Percentiles rank a stretch among this genome's conserved stretches.
Conservation (phyloP, 2,888 invertebrate species). For the Ormyrus nitidulus region DNA sequence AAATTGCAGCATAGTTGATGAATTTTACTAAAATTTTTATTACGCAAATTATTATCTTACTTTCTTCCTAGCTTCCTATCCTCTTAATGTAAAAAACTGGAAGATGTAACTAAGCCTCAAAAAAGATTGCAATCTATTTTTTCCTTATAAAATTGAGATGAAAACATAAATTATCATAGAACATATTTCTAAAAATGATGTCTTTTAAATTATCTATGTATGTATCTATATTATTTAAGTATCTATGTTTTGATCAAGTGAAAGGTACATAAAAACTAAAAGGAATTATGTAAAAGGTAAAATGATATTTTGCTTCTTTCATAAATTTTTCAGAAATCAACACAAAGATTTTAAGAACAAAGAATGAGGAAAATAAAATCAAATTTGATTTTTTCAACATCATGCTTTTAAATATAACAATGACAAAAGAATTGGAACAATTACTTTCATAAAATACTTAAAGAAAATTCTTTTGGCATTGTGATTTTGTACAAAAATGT, state of each 20-base stretch:
- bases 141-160: no score
- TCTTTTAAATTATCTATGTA: no score
- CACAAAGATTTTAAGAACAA: slow-evolving; percentile 18
- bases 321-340: slow-evolving; percentile 5
- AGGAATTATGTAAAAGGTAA: slow-evolving; percentile 34
- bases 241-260: no score
- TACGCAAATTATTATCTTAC: slow-evolving; percentile 15
- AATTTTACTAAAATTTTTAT: slow-evolving; percentile 44
- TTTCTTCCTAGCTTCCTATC: slow-evolving; percentile 35
- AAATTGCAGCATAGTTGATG: slow-evolving; percentile 28
- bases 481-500: not conserved
- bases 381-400: slow-evolving; percentile 22
- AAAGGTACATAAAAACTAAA: no score
- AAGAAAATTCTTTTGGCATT: not conserved
- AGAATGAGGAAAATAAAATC: slow-evolving; percentile 2
- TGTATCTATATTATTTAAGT: no score
- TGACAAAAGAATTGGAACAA: slow-evolving; percentile 19
- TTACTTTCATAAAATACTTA: slow-evolving; percentile 14
- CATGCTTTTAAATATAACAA: slow-evolving; percentile 4
- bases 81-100: slow-evolving; percentile 27
- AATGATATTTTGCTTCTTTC: slow-evolving; percentile 53
- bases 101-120: not conserved
- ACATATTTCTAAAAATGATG: no score
- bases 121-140: not conserved
- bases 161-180: no score